Evolutionary conservation across 2,888 invertebrate genomes (phyloP), one percentile per base, ranked within the genome.

Genomic region (Amiota communis): DNA sequence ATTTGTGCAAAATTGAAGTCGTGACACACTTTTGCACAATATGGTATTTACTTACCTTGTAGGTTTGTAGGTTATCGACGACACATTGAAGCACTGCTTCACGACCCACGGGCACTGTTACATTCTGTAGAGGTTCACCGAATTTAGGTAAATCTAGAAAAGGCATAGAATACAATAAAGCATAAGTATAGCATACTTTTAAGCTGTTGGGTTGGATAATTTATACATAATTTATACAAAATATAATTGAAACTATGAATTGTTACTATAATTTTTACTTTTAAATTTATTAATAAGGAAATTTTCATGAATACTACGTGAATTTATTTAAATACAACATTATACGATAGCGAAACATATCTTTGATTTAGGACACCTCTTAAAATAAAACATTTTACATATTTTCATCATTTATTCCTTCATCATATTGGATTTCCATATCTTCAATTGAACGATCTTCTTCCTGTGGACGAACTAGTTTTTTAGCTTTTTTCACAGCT

Each of bases 11-110:
- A 69, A 12, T 61, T 56, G 61, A 57, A 65, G 68, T n/a, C 63
- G 48, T 51, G 63, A 70, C 64, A 64, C 68, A 53, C 71, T 71
- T 10, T 17, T 4, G 15, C 49, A 15, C 64, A 51, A 23, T 23
- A 23, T 64, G 13, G 9, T 69, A 61, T 13, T 36, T 13, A 71
- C 81, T 89, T 89, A 94, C 94, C 91, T 94, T 94, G 81, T 92
- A 94, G 1, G 92, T 92, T 82, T 93, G 93, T 79, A 94, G 89
- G 87, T 93, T 93, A 84, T 94, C 93, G 46, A 94, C 94, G 69
- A 92, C 91, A 83, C 94, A 94, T 53, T 93, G 92, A 71, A 94
- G 91, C 8, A 92, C 90, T 10, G 93, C 94, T 84, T 94, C 94
- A 70, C 94, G 90, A 59, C 94, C 93, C 51, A 94, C 91, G 8